A percentile compares a stretch with the other conserved stretches of the same genome.
Evolutionary conservation across 2,113 vertebrate genomes (phyloP).

Genomic region (Pterophyllum scalare): DNA sequence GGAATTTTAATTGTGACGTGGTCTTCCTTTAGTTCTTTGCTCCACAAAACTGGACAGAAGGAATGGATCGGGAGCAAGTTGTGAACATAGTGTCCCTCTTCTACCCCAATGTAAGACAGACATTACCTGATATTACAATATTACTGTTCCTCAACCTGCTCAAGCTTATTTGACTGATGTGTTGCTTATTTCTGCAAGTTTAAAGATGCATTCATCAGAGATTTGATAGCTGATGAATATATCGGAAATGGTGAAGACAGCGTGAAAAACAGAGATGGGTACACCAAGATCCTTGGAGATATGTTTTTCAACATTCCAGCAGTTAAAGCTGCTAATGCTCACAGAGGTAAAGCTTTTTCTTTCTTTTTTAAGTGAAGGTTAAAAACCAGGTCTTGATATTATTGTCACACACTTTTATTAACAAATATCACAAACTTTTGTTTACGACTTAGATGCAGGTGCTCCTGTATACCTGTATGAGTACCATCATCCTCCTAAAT

Average conservation of each 20-base stretch:
- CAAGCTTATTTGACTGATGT: background rate
- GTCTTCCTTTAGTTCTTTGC: slow-evolving; percentile 44
- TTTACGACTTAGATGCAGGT: slow-evolving; percentile 63
- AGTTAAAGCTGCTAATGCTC: slow-evolving; percentile 76
- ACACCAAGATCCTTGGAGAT: slow-evolving; percentile 81
- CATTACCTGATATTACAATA: background rate
- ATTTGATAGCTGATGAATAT: slow-evolving; percentile 76
- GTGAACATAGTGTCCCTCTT: background rate
- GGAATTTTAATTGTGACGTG: background rate
- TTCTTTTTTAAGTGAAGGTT: background rate
- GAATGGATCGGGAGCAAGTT: slow-evolving; percentile 65
- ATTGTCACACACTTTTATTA: rapidly evolving
- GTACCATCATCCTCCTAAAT: slow-evolving; percentile 80
- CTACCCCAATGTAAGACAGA: slow-evolving; percentile 63
- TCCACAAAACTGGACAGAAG: slow-evolving; percentile 77
- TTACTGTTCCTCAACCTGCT: background rate
- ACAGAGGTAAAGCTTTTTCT: slow-evolving; percentile 75
- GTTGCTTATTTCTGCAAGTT: slow-evolving; percentile 40
- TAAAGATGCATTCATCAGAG: slow-evolving; percentile 7
- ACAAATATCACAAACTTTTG: background rate
- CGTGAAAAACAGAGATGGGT: slow-evolving; percentile 69
- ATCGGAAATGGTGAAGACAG: slow-evolving; percentile 75
- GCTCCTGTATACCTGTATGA: slow-evolving; percentile 88
- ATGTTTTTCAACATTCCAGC: slow-evolving; percentile 75
- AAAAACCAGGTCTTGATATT: background rate